Percentiles rank a stretch among this genome's conserved stretches.
Evolutionary conservation across 2,888 invertebrate species (phyloP).

Genomic region (Vesta saturnalis): DNA sequence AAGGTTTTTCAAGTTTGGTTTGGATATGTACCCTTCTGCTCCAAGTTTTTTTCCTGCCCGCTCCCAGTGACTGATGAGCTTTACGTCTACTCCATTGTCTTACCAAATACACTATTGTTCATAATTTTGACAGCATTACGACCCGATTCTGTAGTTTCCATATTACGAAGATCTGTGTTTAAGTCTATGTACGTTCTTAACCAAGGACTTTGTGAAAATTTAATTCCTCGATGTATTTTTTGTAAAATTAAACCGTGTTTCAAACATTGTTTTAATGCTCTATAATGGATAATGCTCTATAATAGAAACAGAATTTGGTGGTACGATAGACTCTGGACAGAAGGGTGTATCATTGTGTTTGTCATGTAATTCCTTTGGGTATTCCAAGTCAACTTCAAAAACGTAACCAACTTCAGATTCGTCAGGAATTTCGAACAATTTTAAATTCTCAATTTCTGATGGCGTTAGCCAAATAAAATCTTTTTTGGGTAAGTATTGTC

Average conservation of each 20-base stretch:
- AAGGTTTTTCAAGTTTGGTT: conserved; percentile 50
- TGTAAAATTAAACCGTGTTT: conserved; percentile 47
- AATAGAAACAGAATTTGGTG: conserved; percentile 29
- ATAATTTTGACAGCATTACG: conserved; percentile 54
- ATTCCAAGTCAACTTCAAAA: conserved; percentile 50
- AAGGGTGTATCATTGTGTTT: conserved; percentile 51
- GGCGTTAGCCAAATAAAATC: conserved; percentile 11
- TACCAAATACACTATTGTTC: conserved; percentile 58
- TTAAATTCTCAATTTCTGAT: conserved; percentile 7
- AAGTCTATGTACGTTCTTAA: conserved; percentile 54
- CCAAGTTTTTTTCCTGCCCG: conserved; percentile 31
- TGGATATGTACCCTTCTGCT: conserved; percentile 51
- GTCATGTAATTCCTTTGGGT: conserved; percentile 43
- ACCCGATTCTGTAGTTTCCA: conserved; percentile 32
- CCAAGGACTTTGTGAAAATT: conserved; percentile 53
- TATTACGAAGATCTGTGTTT: conserved; percentile 43
- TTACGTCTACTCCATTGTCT: conserved; percentile 59
- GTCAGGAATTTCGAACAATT: not conserved
- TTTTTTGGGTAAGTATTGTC: not conserved
- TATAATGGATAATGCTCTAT: conserved; percentile 50
- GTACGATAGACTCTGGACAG: conserved; percentile 44
- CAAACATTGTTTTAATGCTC: conserved; percentile 51
- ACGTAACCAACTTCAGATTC: conserved; percentile 44
- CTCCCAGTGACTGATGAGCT: conserved; percentile 45
- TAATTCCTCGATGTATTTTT: conserved; percentile 50